Evolutionary conservation across 2,113 vertebrate species (phyloP).

Genomic region (Lamprotornis superbus): DNA sequence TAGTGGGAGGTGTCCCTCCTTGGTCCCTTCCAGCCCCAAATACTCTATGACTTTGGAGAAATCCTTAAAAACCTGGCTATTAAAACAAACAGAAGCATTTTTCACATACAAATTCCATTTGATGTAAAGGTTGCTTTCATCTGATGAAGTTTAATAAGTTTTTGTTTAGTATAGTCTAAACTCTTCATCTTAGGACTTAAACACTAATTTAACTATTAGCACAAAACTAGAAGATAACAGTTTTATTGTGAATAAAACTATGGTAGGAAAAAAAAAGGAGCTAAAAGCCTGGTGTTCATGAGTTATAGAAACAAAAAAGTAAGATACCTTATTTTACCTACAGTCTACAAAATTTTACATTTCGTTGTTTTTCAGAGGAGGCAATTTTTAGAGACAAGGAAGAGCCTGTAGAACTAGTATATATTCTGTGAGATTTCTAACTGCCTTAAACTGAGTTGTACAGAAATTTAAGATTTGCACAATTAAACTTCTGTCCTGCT

Average conservation of each 20-base stretch:
- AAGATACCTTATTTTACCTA: neutral
- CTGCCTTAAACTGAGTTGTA: slow-evolving; percentile 58
- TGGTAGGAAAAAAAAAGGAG: neutral
- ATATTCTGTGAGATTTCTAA: slow-evolving; percentile 8
- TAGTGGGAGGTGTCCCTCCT: neutral
- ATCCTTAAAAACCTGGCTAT: neutral
- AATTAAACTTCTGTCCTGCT: neutral
- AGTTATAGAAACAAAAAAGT: neutral
- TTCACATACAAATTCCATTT: neutral
- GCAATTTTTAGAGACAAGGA: neutral
- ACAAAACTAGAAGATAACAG: neutral
- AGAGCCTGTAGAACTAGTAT: slow-evolving; percentile 16
- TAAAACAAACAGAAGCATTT: neutral
- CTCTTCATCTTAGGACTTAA: neutral
- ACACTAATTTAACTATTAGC: neutral
- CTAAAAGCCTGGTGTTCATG: neutral
- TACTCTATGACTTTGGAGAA: neutral
- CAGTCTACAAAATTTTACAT: neutral
- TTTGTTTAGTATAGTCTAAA: neutral
- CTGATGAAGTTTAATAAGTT: neutral
- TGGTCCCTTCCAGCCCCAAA: neutral
- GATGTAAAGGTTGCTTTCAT: neutral
- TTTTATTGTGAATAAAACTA: neutral
- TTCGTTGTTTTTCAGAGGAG: neutral
- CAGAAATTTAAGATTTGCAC: slow-evolving; percentile 37